Evolutionary conservation across 1,140 invertebrate species (phyloP).

Genomic region (Cyrtorhinus lividipennis): DNA sequence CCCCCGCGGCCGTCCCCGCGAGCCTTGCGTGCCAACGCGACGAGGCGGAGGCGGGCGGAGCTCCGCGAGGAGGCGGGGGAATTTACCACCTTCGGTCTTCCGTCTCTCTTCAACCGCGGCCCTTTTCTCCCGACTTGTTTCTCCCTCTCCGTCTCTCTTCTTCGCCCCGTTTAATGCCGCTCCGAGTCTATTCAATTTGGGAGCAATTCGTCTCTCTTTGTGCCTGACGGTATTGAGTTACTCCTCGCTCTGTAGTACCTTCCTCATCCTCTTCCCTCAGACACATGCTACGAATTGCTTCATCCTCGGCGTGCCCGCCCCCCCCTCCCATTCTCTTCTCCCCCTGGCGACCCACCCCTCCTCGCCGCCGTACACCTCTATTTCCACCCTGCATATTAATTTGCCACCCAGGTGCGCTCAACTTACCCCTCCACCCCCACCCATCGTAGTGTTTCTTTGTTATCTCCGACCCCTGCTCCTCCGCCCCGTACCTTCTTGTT

Average conservation of each 20-base stretch:
- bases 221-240: slow-evolving; percentile 7
- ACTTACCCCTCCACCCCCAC: background rate
- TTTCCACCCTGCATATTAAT: background rate
- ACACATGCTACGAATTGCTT: slow-evolving; percentile 9
- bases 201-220: slow-evolving; percentile 9
- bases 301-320: background rate
- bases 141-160: background rate
- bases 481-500: background rate
- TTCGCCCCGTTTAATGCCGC: slow-evolving; percentile 5
- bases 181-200: slow-evolving; percentile 7
- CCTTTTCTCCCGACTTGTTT: too few species aligned
- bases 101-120: background rate
- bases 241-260: background rate
- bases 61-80: too few species aligned
- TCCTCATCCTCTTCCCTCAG: background rate
- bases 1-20: background rate
- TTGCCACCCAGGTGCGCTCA: slow-evolving; percentile 9
- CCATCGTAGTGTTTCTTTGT: background rate
- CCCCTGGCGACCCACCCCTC: background rate
- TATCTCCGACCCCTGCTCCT: background rate
- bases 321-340: background rate
- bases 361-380: background rate
- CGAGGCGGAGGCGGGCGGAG: too few species aligned
- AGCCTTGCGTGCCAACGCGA: too few species aligned
- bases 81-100: background rate